Percentiles rank a stretch among this genome's conserved stretches.
Conservation (phyloP, 23 tunicate species). For the Diplosoma virens region DNA sequence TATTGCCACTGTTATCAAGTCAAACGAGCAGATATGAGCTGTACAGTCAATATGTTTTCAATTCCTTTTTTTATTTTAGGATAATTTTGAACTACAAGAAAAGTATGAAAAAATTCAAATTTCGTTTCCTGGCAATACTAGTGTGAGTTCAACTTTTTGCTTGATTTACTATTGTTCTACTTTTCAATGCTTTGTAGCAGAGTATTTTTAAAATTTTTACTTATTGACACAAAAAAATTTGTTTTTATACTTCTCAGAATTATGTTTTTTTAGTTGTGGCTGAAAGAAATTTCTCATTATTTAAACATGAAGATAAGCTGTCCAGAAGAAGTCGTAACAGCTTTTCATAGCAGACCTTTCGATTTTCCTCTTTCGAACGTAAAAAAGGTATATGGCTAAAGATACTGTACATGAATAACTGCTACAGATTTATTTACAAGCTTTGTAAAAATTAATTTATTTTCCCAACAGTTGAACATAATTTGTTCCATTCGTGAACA, state of each 20-base stretch:
- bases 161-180: not conserved
- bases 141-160: not conserved
- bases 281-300: constrained; percentile 16
- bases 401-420: not conserved
- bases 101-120: not conserved
- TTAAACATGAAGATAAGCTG: constrained; percentile 33
- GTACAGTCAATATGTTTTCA: not conserved
- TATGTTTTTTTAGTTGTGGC: constrained; percentile 44
- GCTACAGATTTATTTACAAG: no score
- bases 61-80: not conserved
- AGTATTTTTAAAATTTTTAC: not conserved
- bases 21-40: not conserved
- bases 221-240: no score
- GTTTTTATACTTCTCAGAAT: no score
- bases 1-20: not conserved
- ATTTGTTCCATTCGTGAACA: no score
- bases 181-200: not conserved
- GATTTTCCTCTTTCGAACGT: constrained; percentile 43
- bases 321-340: constrained; percentile 38
- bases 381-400: constrained; percentile 22
- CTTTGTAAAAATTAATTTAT: no score
- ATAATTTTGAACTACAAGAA: not conserved
- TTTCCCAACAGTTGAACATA: no score
- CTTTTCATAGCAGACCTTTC: constrained; percentile 9
- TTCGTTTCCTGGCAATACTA: not conserved